Percentiles rank a stretch among this genome's conserved stretches.
Conservation (phyloP, 2,113 vertebrate species). For the Aramus guarauna region DNA sequence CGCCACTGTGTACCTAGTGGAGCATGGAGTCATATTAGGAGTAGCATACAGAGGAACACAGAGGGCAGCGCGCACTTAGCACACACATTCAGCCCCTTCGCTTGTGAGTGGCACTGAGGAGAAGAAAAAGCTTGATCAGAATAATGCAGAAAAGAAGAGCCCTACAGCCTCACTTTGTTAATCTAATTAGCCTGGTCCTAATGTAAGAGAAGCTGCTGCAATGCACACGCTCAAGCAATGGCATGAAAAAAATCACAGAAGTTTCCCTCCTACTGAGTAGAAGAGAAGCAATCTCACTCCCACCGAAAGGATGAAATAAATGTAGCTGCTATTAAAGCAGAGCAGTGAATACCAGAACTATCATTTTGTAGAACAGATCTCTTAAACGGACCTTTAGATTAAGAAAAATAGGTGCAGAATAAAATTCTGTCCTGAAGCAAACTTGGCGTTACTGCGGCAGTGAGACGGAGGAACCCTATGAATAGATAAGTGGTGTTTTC, state of each 20-base stretch:
- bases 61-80: neutral
- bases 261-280: slow-evolving; percentile 35
- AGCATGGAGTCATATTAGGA: neutral
- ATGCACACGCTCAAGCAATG: neutral
- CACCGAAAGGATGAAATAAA: slow-evolving; percentile 22
- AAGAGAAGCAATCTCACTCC: slow-evolving; percentile 35
- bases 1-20: neutral
- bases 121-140: neutral
- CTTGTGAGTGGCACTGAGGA: neutral
- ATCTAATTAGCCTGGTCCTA: neutral
- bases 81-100: neutral
- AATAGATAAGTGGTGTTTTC: slow-evolving; percentile 37
- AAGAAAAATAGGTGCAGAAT: slow-evolving; percentile 26
- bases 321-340: neutral
- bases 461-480: neutral
- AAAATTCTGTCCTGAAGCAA: slow-evolving; percentile 35
- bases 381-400: slow-evolving; percentile 7
- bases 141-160: neutral
- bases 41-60: neutral
- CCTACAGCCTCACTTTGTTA: neutral
- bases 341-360: neutral
- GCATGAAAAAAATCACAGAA: neutral
- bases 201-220: neutral
- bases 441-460: neutral
- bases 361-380: neutral